Base-by-base conservation (phyloP, 2,113 vertebrate species). In the Cavia aperea region DNA sequence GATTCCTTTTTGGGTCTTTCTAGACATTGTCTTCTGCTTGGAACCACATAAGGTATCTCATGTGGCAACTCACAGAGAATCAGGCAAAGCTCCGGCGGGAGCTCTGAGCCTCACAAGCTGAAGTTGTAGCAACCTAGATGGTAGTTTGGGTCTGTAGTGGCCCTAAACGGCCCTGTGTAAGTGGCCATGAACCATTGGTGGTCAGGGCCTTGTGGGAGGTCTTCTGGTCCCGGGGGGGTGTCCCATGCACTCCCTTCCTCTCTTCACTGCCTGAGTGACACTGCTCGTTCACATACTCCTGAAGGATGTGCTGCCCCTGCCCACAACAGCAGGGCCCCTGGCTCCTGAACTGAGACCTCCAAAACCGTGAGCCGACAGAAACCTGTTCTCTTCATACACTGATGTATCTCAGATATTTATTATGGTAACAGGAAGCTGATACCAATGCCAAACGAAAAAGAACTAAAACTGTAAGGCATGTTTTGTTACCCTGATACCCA, bases 381-480 rank as follows among this genome's bases (percentile, higher is more conserved):
- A 31, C 29, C 21, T 46, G 54, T 31, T 54, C 66, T 82, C 21
- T 65, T 82, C 39, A 26, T 54, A 49, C 68, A 36, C 3, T 73
- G n/a, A 83, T 36, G 75, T 31, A 24, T n/a, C 68, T 46, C 49
- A 29, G 51, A 29, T 13, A 21, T 46, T 83, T 66, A 21, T 29
- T 83, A 73, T 1, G 46, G 29, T 29, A 75, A 72, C 19, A 5
- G 58, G 26, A 73, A 86, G 62, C 14, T 36, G 36, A 19, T 7
- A 86, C 19, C 23, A 60, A 46, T 24, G 77, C 68, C 89, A 89
- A 94, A 39, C 88, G 63, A 86, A 93, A 97, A 87, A 95, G 90
- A 95, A 93, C 14, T 62, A 29, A 86, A 62, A 68, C 43, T 70
- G 12, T 0, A 72, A 54, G 65, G 83, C 36, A 78, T 56, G 51